Evolutionary conservation across 2,888 invertebrate species (phyloP), one percentile per base, ranked within the genome.

Genomic region (Ophioninae sp.): DNA sequence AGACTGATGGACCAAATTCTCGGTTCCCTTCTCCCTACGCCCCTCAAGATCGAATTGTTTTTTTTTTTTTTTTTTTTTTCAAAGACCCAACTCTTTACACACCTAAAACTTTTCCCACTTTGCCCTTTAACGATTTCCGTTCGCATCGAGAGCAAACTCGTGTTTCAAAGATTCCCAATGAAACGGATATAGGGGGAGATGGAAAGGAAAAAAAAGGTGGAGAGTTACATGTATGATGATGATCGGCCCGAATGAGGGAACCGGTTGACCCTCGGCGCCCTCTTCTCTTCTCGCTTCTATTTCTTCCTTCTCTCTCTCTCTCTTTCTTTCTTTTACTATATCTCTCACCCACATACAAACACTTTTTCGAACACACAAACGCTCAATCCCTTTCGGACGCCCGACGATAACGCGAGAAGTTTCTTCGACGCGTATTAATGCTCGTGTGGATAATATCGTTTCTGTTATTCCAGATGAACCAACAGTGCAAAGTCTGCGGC

Each of bases 401-500:
- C 61, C 72, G 20, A 61, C 59, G 72, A 59, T 59, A 41, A 72
- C 59, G 71, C 37, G 39, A 59, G 39, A 37, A 72, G 37, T 72
- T 59, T 30, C 17, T 13, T n/a, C 23, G 51, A 51, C 37, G 30
- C 23, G 44, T 13, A n/a, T 75, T 65, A 61, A 20, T 30, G 63
- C 56, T 39, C 65, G 0, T 51, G 61, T 78, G 58, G 58, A 73
- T 83, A 59, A 79, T 86, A 84, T 83, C 77, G 81, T 87, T 86
- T 87, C 78, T 86, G 71, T 86, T 74, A 82, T 92, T 92, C 71
- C 91, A 93, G 93, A 92, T 93, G 93, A 92, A 93, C 88, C 92
- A 93, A 86, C 91, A 91, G 90, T 93, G 93, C 89, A 92, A 91
- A 85, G 93, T 93, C 85, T 93, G 93, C 87, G 91, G 92, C 80